A percentile compares a stretch with the other conserved stretches of the same genome.
Conservation (phyloP, 1,140 invertebrate species). For the Dreissena polymorpha region DNA sequence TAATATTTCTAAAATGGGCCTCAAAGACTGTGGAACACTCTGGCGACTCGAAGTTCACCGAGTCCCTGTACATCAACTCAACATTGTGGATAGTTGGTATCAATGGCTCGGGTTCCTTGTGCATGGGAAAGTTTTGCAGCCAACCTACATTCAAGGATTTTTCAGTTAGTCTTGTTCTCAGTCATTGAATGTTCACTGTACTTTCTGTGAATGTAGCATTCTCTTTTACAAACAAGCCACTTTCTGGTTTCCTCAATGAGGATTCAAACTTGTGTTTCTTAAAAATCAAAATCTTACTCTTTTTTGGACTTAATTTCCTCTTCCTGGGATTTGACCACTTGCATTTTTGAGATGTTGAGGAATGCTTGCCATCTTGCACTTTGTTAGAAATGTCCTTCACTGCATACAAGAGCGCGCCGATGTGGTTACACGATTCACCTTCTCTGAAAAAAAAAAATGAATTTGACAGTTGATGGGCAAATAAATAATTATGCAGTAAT, state of each 20-base stretch:
- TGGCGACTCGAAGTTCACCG: not conserved
- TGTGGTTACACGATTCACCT: not conserved
- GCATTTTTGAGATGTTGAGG: slow-evolving; percentile 40
- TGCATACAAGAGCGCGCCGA: slow-evolving; percentile 36
- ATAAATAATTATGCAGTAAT: too few species aligned
- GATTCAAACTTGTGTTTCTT: slow-evolving; percentile 14
- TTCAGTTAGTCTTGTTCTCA: not conserved
- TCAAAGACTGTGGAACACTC: not conserved
- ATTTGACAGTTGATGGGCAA: not conserved
- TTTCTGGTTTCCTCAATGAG: not conserved
- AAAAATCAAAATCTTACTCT: slow-evolving; percentile 6
- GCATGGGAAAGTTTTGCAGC: slow-evolving; percentile 9
- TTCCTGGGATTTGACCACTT: slow-evolving; percentile 46
- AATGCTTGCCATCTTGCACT: slow-evolving; percentile 14
- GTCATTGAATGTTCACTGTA: not conserved
- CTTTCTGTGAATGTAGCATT: not conserved
- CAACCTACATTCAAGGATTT: not conserved
- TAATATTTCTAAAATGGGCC: not conserved
- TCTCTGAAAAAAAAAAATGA: not conserved
- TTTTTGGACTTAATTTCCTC: slow-evolving; percentile 41
- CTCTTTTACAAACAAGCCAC: not conserved
- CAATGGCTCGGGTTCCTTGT: too few species aligned
- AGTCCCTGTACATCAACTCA: not conserved
- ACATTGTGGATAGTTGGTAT: not conserved
- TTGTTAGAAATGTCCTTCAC: slow-evolving; percentile 38